phyloP scores from a whole-genome alignment of 2,888 invertebrate genomes.

The Hecatera dysodea region DNA sequence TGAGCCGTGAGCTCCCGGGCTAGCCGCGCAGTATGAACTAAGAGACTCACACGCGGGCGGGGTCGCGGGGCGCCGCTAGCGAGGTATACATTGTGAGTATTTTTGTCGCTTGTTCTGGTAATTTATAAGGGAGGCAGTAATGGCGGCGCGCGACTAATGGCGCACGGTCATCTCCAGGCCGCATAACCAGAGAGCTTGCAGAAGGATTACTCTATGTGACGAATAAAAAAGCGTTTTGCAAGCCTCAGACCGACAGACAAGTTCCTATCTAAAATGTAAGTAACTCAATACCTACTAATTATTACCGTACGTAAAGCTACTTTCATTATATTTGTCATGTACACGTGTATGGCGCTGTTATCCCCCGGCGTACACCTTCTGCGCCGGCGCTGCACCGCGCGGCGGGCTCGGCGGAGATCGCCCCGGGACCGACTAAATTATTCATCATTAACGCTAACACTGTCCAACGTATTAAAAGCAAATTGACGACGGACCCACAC shows the following conservation, averaged over 20 bases:
- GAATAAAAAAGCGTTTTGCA: background rate
- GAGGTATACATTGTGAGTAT: constrained; percentile 49
- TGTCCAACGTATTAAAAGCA: constrained; percentile 65
- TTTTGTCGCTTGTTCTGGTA: constrained; percentile 58
- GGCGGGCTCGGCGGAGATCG: constrained; percentile 11
- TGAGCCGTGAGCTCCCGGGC: background rate
- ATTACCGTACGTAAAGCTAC: background rate
- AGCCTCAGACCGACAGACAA: background rate
- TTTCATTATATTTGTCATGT: background rate
- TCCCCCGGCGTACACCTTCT: background rate
- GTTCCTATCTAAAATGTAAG: background rate
- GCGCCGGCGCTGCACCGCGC: background rate
- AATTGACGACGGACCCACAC: constrained; percentile 52
- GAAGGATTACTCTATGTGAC: constrained; percentile 8
- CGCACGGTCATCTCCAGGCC: constrained; percentile 66
- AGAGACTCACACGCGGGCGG: background rate
- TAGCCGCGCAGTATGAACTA: background rate
- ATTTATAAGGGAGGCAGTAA: constrained; percentile 48
- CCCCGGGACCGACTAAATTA: constrained; percentile 66
- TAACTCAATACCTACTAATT: too few species aligned
- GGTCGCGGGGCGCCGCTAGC: constrained; percentile 1
- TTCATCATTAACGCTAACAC: constrained; percentile 76
- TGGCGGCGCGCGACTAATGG: constrained; percentile 47
- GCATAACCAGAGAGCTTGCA: background rate
- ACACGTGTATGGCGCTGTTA: background rate